Conservation (phyloP, 2,888 invertebrate species). For the Cenopis cana region DNA sequence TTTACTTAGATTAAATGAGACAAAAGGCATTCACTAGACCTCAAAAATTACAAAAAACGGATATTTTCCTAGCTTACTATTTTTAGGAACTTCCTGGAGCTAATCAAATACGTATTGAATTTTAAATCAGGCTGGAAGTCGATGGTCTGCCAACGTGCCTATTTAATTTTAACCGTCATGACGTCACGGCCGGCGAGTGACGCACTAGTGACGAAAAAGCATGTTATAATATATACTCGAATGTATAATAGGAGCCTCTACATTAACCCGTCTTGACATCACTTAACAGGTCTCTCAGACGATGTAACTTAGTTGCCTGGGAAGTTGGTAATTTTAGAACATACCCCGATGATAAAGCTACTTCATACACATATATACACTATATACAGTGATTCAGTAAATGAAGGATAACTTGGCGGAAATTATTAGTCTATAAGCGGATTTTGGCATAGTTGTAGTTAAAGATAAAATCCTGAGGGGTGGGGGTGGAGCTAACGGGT, state of each 20-base stretch:
- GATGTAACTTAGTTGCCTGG: not conserved
- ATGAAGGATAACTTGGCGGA: no score
- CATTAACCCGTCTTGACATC: constrained; percentile 26
- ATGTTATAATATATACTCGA: not conserved
- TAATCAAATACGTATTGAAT: not conserved
- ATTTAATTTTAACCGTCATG: constrained; percentile 23
- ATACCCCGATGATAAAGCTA: not conserved
- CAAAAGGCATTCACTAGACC: not conserved
- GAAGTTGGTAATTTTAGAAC: not conserved
- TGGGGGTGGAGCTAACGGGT: no score
- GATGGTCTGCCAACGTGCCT: not conserved
- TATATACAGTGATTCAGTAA: no score
- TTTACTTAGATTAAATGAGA: not conserved
- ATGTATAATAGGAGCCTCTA: constrained; percentile 25
- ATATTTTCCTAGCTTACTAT: not conserved
- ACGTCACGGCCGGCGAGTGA: constrained; percentile 24
- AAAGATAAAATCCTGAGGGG: no score
- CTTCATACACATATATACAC: no score
- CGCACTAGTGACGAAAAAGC: constrained; percentile 15
- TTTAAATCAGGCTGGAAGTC: not conserved
- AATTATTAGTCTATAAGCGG: no score
- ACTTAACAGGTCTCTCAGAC: constrained; percentile 10
- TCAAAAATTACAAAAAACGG: not conserved
- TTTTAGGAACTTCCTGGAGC: not conserved
- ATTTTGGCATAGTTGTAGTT: no score